phyloP scores from a whole-genome alignment of 2,113 vertebrate species.

The Entelurus aequoreus region DNA sequence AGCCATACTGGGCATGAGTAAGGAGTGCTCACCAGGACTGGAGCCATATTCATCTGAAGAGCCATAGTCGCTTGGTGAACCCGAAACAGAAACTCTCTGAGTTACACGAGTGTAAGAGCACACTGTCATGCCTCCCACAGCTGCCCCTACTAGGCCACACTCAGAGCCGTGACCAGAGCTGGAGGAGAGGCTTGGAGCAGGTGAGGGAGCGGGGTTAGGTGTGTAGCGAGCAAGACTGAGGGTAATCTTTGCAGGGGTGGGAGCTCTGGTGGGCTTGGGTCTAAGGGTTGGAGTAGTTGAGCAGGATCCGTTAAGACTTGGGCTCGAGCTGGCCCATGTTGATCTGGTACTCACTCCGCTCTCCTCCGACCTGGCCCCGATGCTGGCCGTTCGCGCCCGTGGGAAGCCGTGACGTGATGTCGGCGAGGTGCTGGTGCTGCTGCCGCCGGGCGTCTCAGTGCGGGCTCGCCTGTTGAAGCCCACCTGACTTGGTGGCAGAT shows the following conservation, averaged over 20 bases:
- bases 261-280: slow-evolving; percentile 72
- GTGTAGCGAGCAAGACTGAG: slow-evolving; percentile 74
- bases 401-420: slow-evolving; percentile 66
- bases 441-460: slow-evolving; percentile 67
- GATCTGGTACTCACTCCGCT: slow-evolving; percentile 54
- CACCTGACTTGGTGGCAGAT: slow-evolving; percentile 64
- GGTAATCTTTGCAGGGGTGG: slow-evolving; percentile 75
- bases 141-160: slow-evolving; percentile 69
- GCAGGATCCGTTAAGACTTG: slow-evolving; percentile 74
- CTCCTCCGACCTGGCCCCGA: slow-evolving; percentile 70
- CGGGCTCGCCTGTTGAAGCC: slow-evolving; percentile 74
- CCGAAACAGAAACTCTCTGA: slow-evolving; percentile 74
- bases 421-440: slow-evolving; percentile 74
- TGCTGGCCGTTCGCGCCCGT: slow-evolving; percentile 72
- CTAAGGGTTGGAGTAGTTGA: slow-evolving; percentile 73
- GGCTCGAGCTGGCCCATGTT: slow-evolving; percentile 71
- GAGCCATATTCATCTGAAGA: slow-evolving; percentile 81
- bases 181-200: slow-evolving; percentile 68
- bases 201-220: slow-evolving; percentile 69
- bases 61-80: slow-evolving; percentile 76
- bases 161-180: slow-evolving; percentile 77
- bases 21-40: slow-evolving; percentile 70
- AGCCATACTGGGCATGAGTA: slow-evolving; percentile 64
- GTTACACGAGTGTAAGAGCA: slow-evolving; percentile 72
- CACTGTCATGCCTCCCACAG: slow-evolving; percentile 66